Base-by-base conservation (phyloP, 2,797 vertebrate species). In the Huso huso region DNA sequence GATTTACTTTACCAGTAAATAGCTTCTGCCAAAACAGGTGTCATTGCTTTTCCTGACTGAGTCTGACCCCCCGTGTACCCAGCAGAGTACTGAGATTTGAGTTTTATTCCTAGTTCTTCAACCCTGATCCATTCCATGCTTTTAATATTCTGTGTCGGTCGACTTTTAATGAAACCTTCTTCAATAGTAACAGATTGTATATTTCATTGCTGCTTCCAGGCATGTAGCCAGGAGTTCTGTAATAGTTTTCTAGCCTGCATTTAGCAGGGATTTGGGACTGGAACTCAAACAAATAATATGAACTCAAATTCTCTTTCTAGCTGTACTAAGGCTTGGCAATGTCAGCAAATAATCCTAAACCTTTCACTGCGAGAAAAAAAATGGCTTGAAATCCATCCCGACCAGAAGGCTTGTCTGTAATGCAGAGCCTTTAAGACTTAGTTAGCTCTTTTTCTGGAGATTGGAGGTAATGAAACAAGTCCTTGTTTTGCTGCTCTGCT, bases 351-450 rank as follows among this genome's bases (percentile, higher is more conserved):
- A n/a, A 49, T 52, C 53, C 53, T 11, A 63, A 59, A 49, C 23
- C 61, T 68, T 52, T 18, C 48, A 53, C 11, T 11, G 12, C 11
- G 48, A 2, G 49, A 65, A 49, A 69, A 65, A 65, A 65, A 69
- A 60, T 10, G 18, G 8, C 58, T 61, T 62, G 6, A 61, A 10
- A 37, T 52, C 4, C 55, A n/a, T 58, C 12, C 55, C 9, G 55
- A 2, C 11, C 55, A 11, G 55, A 6, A 37, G 64, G 68, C 18
- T 53, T 13, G 49, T 52, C 63, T 15, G 49, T 60, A 62, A 69
- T 65, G 65, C 64, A 49, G 58, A 50, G 57, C 62, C 48, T 49
- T 61, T 64, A 57, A 18, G 1, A 55, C 10, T 50, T 59, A 59
- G 15, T 55, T 48, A 57, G 62, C 58, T 13, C 49, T 18, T 37